Evolutionary conservation across 2,113 vertebrate genomes (phyloP), one percentile per base, ranked within the genome.

Genomic region (western clawed frog (Xenopus tropicalis)): DNA sequence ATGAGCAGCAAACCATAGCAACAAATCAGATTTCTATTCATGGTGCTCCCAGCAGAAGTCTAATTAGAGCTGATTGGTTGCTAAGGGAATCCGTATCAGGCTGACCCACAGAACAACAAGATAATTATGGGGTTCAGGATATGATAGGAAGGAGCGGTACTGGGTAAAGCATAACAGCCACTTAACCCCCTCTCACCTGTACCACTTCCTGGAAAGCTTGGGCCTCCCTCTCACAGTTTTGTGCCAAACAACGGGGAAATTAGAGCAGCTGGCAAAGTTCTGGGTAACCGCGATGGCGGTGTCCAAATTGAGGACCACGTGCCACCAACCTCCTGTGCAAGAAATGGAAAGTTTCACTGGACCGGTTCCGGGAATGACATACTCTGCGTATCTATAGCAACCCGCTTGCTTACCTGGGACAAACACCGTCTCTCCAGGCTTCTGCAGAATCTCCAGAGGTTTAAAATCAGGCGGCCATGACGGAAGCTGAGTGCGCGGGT

Each of bases 191-290:
- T 80, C 90, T 89, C 85, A 99, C 97, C 97, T 93, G 82, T 99
- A 99, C 97, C 97, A 99, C 79, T 99, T 99, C 79, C 97, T 87
- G 48, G 97, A 99, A 14, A 99, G 84, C 74, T 99, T 99, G 78
- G 97, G 97, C 17, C 97, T 91, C 17, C 97, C 97, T 72, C 97
- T 92, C 17, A 99, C 97, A 0, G 97, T 99, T 85, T 99, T 99
- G 91, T 99, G 97, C 97, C 97, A 99, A 22, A 99, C 97, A 44
- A 99, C 96, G 17, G 97, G 97, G 81, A 99, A 99, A 86, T 99
- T 99, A 72, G 96, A 97, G 14, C 91, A 92, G 85, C 97, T 98
- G 85, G 97, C 96, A 24, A 99, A 99, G 82, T 99, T 99, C 81
- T 99, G 97, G 0, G 97, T 99, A 82, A 99, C 83, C 52, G 97